These are phyloP conservation scores for Camelus bactrianus DNA, from an alignment of 2,113 vertebrate species.

Conservation along the genomic window DNA sequence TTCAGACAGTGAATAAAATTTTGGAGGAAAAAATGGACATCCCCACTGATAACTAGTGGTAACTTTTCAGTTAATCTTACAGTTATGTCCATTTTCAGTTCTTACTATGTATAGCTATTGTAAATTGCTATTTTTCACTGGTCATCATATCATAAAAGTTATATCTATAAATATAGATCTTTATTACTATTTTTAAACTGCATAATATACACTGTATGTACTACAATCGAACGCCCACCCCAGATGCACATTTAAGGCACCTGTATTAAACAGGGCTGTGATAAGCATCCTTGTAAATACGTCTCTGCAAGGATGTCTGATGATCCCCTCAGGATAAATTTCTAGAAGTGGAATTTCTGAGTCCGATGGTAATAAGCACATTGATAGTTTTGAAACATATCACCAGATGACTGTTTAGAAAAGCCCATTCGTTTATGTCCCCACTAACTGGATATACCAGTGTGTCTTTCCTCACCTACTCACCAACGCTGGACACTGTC, in stretches of 20 bases:
- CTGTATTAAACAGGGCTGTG: neutral
- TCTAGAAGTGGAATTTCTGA: slow-evolving; percentile 45
- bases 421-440: neutral
- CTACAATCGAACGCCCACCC: too few species aligned
- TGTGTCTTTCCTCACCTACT: neutral
- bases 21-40: neutral
- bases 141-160: neutral
- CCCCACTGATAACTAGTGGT: neutral
- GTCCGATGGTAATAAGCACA: neutral
- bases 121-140: neutral
- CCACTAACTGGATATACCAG: neutral
- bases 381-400: neutral
- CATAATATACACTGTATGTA: neutral
- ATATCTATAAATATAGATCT: neutral
- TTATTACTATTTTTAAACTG: neutral
- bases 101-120: neutral
- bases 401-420: neutral
- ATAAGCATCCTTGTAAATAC: neutral
- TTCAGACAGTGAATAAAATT: neutral
- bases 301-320: neutral
- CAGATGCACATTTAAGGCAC: neutral
- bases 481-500: neutral
- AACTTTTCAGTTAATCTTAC: neutral
- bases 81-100: neutral
- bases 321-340: neutral